Evolutionary conservation across 1,140 invertebrate species (phyloP).

Genomic region (Hetaerina americana): DNA sequence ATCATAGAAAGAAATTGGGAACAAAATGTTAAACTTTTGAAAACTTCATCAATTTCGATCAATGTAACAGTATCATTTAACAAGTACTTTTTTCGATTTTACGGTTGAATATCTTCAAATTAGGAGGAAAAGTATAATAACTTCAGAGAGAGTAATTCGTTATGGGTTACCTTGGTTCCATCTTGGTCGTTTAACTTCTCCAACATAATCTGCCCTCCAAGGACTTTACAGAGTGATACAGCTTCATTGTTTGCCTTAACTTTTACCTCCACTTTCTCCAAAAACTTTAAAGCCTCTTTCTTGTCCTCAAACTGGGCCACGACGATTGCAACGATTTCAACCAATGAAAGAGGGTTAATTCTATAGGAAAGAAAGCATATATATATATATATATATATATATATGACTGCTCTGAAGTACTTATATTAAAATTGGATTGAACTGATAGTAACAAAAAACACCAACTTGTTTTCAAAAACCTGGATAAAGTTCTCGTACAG

Average conservation of each 20-base stretch:
- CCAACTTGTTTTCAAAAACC: constrained; percentile 92
- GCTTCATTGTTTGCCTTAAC: constrained; percentile 82
- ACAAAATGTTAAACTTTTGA: background rate
- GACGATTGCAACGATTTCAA: constrained; percentile 73
- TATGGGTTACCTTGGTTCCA: constrained; percentile 46
- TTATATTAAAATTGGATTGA: background rate
- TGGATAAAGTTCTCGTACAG: constrained; percentile 85
- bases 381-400: constrained; percentile 3
- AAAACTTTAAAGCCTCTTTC: constrained; percentile 68
- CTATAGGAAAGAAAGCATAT: constrained; percentile 33
- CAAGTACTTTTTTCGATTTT: too few species aligned
- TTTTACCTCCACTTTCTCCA: constrained; percentile 75
- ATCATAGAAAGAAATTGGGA: background rate
- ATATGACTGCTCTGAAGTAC: background rate
- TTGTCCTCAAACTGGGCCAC: constrained; percentile 68
- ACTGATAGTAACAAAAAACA: constrained; percentile 14
- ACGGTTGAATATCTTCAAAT: background rate
- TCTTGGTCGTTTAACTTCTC: constrained; percentile 69
- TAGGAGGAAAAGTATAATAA: constrained; percentile 3
- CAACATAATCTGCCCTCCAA: constrained; percentile 74
- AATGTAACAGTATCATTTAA: background rate
- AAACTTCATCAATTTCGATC: constrained; percentile 1
- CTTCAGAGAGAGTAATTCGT: background rate
- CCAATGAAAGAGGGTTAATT: constrained; percentile 83
- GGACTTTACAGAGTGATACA: constrained; percentile 65